Base-by-base conservation (phyloP, 2,113 vertebrate genomes). In the Craseonycteris thonglongyai region DNA sequence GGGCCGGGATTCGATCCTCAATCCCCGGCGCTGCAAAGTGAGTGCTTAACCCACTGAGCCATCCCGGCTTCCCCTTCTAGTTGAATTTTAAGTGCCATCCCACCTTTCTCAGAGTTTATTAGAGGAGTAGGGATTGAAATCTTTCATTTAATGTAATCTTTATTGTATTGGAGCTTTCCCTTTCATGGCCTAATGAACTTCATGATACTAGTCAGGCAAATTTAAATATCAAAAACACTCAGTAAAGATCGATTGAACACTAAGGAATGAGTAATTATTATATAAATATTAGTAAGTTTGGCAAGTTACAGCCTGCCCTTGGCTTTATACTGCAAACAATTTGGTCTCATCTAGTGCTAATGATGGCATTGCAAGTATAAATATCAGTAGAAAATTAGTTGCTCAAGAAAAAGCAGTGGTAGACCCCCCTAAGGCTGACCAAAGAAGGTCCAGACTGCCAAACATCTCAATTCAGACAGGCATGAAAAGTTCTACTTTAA, bases 81-180 rank as follows among this genome's bases (percentile, higher is more conserved):
- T 58, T n/a, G 76, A 56, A 38, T 87, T 95, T 63, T 63, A 65
- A 58, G 15, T 63, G n/a, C 7, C 68, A 7, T 45, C 40, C 51
- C 66, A 85, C 18, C 65, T 75, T 96, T n/a, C 18, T 93, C 21
- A 51, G n/a, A 80, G 45, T 75, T 94, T 26, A 33, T 78, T 84
- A 45, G 56, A 90, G 59, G 88, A 84, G n/a, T 54, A 88, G 45
- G 69, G 61, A 65, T 74, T 74, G 40, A 59, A 87, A 86, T 65
- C 56, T 84, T 92, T 85, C 24, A 88, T 79, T 90, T 82, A 94
- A 90, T 65, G 38, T 15, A 28, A n/a, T 68, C 54, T 76, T 95
- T n/a, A 58, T 21, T 76, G 33, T 76, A 81, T 42, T 88, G 59
- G 40, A 71, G 7, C 79, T 95, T 69, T 88, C 66, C 26, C 40